phyloP scores from a whole-genome alignment of 2,888 invertebrate genomes.

The Drosophila quinaria region DNA sequence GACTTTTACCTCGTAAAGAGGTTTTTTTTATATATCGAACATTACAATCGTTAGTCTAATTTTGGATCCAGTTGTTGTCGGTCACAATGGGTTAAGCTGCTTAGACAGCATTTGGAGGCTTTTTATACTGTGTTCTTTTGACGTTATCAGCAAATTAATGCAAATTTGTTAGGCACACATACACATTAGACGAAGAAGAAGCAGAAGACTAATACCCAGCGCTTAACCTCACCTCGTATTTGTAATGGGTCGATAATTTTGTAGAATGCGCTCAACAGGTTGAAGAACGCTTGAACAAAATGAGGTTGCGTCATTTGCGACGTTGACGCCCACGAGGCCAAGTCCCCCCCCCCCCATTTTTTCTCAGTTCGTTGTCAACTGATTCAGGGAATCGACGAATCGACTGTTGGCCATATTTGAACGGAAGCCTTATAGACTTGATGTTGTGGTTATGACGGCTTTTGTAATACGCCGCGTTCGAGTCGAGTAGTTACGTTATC shows the following conservation, averaged over 20 bases:
- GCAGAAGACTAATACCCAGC: conserved; percentile 1
- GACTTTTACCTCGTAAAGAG: too few relatives aligned
- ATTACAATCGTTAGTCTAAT: conserved; percentile 11
- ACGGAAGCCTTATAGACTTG: conserved; percentile 68
- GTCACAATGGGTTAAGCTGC: conserved; percentile 36
- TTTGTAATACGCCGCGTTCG: conserved; percentile 32
- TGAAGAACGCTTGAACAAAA: conserved; percentile 27
- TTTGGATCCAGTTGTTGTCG: conserved; percentile 15
- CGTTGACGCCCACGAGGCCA: conserved; percentile 53
- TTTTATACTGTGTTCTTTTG: conserved; percentile 16
- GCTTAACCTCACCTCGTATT: conserved; percentile 1
- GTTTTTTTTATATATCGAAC: too few relatives aligned
- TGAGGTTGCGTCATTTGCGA: conserved; percentile 52
- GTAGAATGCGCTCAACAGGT: conserved; percentile 58
- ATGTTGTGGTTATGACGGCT: conserved; percentile 51
- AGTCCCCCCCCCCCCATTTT: not conserved
- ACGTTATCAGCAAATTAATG: conserved; percentile 61
- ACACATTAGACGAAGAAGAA: not conserved
- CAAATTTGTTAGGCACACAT: conserved; percentile 48
- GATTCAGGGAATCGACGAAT: conserved; percentile 44
- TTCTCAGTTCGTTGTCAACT: conserved; percentile 21
- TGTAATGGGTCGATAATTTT: conserved; percentile 53
- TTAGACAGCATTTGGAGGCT: conserved; percentile 15
- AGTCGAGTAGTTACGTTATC: conserved; percentile 26
- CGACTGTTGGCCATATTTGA: conserved; percentile 59